These are phyloP conservation scores for Carposina sasakii DNA, from an alignment of 1,140 invertebrate species.

Conservation along the genomic window DNA sequence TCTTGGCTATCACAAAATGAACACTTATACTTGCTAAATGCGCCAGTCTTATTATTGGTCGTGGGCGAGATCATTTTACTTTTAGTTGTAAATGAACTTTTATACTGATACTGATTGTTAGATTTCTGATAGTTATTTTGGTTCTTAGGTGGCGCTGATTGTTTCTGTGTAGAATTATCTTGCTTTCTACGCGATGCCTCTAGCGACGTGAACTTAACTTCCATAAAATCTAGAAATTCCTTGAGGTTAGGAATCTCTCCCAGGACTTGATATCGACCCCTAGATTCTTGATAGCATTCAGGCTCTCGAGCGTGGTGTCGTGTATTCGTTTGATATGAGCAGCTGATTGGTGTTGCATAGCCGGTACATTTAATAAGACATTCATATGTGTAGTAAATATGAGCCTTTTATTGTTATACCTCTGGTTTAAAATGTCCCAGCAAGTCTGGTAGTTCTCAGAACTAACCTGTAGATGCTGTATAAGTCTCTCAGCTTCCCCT, in stretches of 20 bases:
- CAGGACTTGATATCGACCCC: slow-evolving; percentile 1
- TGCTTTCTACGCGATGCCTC: slow-evolving; percentile 9
- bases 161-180: background rate
- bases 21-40: background rate
- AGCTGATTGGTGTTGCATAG: background rate
- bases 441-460: background rate
- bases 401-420: background rate
- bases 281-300: slow-evolving; percentile 11
- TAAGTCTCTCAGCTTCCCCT: background rate
- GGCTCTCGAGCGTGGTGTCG: slow-evolving; percentile 8
- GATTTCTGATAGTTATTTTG: background rate
- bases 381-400: slow-evolving; percentile 4
- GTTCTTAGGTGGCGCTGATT: background rate
- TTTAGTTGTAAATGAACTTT: background rate
- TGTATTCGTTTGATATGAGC: background rate
- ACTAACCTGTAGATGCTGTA: background rate
- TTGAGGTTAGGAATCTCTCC: slow-evolving; percentile 9
- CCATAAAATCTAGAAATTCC: slow-evolving; percentile 16
- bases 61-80: background rate
- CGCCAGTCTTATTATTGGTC: background rate
- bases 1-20: slow-evolving; percentile 1
- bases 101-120: background rate
- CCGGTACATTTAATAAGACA: background rate
- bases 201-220: slow-evolving; percentile 12
- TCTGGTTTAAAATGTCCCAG: slow-evolving; percentile 1